These are phyloP conservation scores for Megalonaias nervosa DNA, from an alignment of 1,140 invertebrate species.

Conservation along the genomic window DNA sequence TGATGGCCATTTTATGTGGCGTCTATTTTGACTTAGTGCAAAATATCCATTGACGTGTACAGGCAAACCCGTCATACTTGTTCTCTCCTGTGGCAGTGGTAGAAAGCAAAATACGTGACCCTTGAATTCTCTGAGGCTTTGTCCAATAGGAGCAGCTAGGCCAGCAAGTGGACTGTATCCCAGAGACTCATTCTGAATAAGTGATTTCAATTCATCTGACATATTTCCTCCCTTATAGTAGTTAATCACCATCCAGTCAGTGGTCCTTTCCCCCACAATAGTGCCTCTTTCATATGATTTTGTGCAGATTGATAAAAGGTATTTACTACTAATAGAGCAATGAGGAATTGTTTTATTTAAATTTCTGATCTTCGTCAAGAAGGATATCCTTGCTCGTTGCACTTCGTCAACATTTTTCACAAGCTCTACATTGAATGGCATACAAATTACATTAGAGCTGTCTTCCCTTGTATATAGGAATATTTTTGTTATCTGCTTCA, in stretches of 20 bases:
- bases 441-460: no score
- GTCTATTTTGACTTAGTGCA: conserved; percentile 60
- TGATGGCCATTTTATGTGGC: conserved; percentile 61
- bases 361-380: no score
- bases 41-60: conserved; percentile 66
- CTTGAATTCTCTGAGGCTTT: conserved; percentile 15
- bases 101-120: conserved; percentile 66
- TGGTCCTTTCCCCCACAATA: no score
- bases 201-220: conserved; percentile 25
- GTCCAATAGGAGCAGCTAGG: conserved; percentile 41
- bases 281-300: no score
- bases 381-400: no score
- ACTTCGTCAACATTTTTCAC: neutral
- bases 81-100: conserved; percentile 56
- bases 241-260: conserved; percentile 42
- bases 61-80: conserved; percentile 58
- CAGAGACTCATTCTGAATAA: conserved; percentile 38
- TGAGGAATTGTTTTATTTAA: no score
- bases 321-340: no score
- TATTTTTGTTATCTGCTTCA: conserved; percentile 24
- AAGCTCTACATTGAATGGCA: neutral
- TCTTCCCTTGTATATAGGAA: neutral
- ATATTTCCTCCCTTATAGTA: conserved; percentile 28
- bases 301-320: no score
- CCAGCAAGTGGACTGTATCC: conserved; percentile 59